These are phyloP conservation scores for Tipula helvola DNA, from an alignment of 2,888 invertebrate species.

Conservation along the genomic window DNA sequence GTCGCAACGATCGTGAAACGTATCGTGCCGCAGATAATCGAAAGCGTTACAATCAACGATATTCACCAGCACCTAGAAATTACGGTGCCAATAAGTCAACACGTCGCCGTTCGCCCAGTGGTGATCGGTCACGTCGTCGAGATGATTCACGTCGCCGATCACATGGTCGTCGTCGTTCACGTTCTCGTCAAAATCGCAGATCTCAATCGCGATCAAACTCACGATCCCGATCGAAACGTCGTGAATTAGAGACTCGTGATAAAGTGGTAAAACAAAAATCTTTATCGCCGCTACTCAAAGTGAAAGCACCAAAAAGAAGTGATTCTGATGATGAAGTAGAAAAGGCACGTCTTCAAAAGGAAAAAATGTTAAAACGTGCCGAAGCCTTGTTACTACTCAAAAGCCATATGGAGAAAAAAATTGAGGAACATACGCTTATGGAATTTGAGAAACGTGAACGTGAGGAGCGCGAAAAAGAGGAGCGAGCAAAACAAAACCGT, in stretches of 20 bases:
- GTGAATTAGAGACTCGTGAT: slow-evolving; percentile 14
- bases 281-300: slow-evolving; percentile 14
- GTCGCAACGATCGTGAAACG: background rate
- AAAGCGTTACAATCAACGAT: background rate
- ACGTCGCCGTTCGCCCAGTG: background rate
- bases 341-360: slow-evolving; percentile 29
- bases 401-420: slow-evolving; percentile 47
- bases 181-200: background rate
- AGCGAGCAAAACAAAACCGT: slow-evolving; percentile 22
- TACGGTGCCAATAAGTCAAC: background rate
- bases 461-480: slow-evolving; percentile 31
- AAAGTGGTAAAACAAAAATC: slow-evolving; percentile 14
- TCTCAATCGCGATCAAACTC: background rate
- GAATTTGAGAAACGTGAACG: slow-evolving; percentile 34
- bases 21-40: background rate
- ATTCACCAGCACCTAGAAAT: background rate
- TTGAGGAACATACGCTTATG: slow-evolving; percentile 42
- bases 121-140: background rate
- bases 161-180: slow-evolving; percentile 16
- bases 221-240: slow-evolving; percentile 16
- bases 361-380: slow-evolving; percentile 36
- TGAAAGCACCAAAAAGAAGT: slow-evolving; percentile 15
- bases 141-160: slow-evolving; percentile 19
- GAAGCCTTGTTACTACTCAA: slow-evolving; percentile 41
- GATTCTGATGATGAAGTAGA: slow-evolving; percentile 18